These are phyloP conservation scores for Catostylus mosaicus DNA, from an alignment of 30 jellyfish, hydroid and myxozoan genomes.

Conservation along the genomic window DNA sequence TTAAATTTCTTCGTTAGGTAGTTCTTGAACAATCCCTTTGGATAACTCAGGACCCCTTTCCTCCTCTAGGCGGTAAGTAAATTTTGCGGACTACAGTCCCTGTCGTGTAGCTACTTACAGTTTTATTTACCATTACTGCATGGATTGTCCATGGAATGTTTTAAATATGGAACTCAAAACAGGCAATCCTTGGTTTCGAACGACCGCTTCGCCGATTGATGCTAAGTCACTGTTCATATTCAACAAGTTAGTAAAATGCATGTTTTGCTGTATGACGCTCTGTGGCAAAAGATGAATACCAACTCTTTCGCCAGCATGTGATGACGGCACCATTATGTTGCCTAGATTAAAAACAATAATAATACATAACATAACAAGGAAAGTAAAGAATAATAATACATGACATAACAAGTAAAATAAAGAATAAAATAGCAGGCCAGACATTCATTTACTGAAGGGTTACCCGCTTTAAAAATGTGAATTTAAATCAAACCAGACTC, in stretches of 20 bases:
- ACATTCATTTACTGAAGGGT: background rate
- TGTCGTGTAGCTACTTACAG: too few species aligned
- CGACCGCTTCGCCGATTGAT: constrained; percentile 93
- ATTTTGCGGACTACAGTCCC: too few species aligned
- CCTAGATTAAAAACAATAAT: too few species aligned
- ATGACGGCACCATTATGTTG: constrained; percentile 57
- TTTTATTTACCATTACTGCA: constrained; percentile 21
- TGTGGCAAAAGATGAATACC: constrained; percentile 86
- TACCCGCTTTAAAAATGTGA: background rate
- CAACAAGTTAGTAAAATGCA: constrained; percentile 86
- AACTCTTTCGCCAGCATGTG: constrained; percentile 64
- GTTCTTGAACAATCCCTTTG: too few species aligned
- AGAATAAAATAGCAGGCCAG: too few species aligned
- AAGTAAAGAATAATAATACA: too few species aligned
- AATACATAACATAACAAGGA: too few species aligned
- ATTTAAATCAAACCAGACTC: background rate
- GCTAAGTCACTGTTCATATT: constrained; percentile 85
- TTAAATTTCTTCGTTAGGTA: too few species aligned
- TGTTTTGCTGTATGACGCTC: constrained; percentile 82
- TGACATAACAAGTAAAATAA: too few species aligned
- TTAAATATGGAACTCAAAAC: constrained; percentile 66
- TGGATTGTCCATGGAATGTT: constrained; percentile 65
- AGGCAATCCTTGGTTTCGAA: constrained; percentile 78
- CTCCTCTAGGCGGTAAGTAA: too few species aligned
- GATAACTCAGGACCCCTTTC: too few species aligned